Conservation (phyloP, 1,140 invertebrate species). For the Saxidomus purpurata region DNA sequence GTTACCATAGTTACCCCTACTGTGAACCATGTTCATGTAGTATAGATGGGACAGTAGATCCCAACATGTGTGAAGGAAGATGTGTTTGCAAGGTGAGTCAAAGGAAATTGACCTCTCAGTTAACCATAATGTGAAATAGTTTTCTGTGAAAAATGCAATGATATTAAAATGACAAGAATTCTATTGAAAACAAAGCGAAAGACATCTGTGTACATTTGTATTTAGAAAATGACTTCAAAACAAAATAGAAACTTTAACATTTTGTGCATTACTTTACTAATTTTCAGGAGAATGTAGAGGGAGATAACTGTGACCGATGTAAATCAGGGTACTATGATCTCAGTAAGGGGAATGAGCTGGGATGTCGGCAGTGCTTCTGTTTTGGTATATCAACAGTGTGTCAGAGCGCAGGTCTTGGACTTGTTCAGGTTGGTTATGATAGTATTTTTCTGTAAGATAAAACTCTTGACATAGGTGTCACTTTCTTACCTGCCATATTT, state of each 20-base stretch:
- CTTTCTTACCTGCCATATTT: too few species aligned
- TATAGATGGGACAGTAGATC: slow-evolving; percentile 79
- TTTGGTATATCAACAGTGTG: slow-evolving; percentile 94
- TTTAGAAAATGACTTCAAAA: too few species aligned
- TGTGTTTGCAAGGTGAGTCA: slow-evolving; percentile 84
- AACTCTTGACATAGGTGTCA: too few species aligned
- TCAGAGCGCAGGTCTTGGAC: slow-evolving; percentile 85
- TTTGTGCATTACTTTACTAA: too few species aligned
- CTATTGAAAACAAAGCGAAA: too few species aligned
- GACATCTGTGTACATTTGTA: too few species aligned
- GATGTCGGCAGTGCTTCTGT: slow-evolving; percentile 97
- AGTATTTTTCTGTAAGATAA: too few species aligned
- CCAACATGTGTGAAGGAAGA: slow-evolving; percentile 77
- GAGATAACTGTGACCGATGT: slow-evolving; percentile 93
- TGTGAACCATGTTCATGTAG: slow-evolving; percentile 84
- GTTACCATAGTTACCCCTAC: slow-evolving; percentile 97
- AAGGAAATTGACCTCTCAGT: too few species aligned
- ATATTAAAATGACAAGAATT: too few species aligned
- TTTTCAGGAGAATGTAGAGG: slow-evolving; percentile 86
- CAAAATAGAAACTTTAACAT: too few species aligned
- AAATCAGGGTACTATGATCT: slow-evolving; percentile 95
- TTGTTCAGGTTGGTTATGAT: slow-evolving; percentile 87
- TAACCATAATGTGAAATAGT: too few species aligned
- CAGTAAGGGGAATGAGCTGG: slow-evolving; percentile 91
- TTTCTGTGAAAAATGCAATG: too few species aligned